These are phyloP conservation scores for Dynastes hyllus DNA, from an alignment of 2,888 invertebrate genomes.

Conservation along the genomic window DNA sequence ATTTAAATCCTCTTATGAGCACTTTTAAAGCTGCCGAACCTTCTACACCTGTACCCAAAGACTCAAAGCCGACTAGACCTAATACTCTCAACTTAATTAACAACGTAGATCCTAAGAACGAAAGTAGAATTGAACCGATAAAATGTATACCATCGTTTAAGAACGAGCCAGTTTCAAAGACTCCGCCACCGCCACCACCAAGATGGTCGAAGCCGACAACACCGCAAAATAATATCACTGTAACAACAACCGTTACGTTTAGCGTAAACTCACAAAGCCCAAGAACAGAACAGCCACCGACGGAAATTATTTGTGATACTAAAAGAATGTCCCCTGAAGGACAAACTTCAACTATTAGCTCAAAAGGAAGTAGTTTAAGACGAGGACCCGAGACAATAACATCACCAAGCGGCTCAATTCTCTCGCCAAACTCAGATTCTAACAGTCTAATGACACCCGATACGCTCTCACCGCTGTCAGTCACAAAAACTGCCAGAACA, in stretches of 20 bases:
- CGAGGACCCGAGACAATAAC: conserved; percentile 69
- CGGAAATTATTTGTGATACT: conserved; percentile 71
- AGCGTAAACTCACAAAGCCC: conserved; percentile 79
- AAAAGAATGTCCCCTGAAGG: conserved; percentile 84
- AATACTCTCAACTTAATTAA: conserved; percentile 86
- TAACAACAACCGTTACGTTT: conserved; percentile 90
- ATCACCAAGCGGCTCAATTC: conserved; percentile 65
- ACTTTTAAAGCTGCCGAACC: conserved; percentile 80
- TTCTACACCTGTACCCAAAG: conserved; percentile 70
- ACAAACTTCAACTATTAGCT: conserved; percentile 78
- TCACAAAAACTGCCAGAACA: conserved; percentile 75
- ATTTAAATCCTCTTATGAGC: conserved; percentile 84
- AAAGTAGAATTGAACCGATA: conserved; percentile 53
- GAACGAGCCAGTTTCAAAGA: conserved; percentile 68
- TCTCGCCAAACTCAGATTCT: conserved; percentile 71
- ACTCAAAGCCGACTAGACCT: conserved; percentile 81
- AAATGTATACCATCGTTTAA: conserved; percentile 61
- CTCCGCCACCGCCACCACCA: conserved; percentile 89
- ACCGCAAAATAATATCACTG: conserved; percentile 82
- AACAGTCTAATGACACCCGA: conserved; percentile 71
- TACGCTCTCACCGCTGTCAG: conserved; percentile 69
- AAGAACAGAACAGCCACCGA: conserved; percentile 56
- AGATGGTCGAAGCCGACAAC: conserved; percentile 87
- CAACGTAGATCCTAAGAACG: conserved; percentile 67
- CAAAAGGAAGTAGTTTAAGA: conserved; percentile 80